phyloP scores from a whole-genome alignment of 2,113 vertebrate genomes.

The Pseudonaja textilis region DNA sequence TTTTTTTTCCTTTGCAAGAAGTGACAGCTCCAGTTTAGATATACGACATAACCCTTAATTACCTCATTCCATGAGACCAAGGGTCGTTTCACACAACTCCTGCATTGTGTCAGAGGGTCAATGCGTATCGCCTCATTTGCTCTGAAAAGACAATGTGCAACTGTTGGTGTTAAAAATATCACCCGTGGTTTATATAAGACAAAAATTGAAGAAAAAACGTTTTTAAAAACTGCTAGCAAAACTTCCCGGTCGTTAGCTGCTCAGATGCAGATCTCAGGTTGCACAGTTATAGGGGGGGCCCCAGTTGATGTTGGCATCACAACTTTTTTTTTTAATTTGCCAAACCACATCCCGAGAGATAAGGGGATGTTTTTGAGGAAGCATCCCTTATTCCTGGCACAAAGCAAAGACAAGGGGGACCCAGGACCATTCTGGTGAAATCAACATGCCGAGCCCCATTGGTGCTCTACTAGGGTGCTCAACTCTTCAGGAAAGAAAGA shows the following conservation, averaged over 20 bases:
- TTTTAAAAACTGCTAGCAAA: neutral
- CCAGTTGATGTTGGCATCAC: neutral
- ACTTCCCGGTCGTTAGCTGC: neutral
- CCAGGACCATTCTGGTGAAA: neutral
- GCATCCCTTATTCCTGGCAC: neutral
- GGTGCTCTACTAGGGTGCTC: neutral
- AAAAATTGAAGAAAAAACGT: neutral
- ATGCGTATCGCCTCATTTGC: neutral
- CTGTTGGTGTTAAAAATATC: neutral
- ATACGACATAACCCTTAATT: neutral
- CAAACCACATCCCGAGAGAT: neutral
- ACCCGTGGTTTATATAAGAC: neutral
- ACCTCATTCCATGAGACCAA: neutral
- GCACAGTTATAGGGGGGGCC: neutral
- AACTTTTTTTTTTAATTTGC: neutral
- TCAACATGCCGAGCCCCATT: neutral
- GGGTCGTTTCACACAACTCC: neutral
- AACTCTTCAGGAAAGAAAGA: neutral
- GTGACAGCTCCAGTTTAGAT: neutral
- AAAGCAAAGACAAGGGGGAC: neutral
- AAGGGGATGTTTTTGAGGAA: neutral
- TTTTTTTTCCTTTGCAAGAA: neutral
- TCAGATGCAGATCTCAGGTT: neutral
- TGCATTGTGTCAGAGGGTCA: neutral
- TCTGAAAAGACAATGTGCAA: neutral